Conservation (phyloP, 1,140 invertebrate genomes). For the Lycorma delicatula region DNA sequence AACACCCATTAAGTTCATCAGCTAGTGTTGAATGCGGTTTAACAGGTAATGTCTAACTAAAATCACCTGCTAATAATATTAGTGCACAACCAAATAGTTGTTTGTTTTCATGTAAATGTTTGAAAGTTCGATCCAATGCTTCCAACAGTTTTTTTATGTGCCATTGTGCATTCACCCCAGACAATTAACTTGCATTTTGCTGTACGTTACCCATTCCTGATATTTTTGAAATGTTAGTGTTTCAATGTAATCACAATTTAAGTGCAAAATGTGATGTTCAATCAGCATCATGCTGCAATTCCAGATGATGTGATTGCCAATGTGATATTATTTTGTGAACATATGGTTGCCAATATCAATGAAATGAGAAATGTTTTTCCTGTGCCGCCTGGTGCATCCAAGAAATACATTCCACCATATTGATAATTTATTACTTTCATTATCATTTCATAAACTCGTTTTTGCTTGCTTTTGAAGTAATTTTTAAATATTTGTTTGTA, state of each 20-base stretch:
- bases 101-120: slow-evolving; percentile 29
- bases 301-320: slow-evolving; percentile 39
- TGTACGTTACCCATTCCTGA: slow-evolving; percentile 22
- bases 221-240: slow-evolving; percentile 35
- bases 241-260: slow-evolving; percentile 36
- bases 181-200: slow-evolving; percentile 31
- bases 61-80: slow-evolving; percentile 31
- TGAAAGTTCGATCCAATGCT: slow-evolving; percentile 31
- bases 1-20: slow-evolving; percentile 38
- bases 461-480: slow-evolving; percentile 2
- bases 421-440: slow-evolving; percentile 9
- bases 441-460: slow-evolving; percentile 13
- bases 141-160: slow-evolving; percentile 29
- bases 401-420: slow-evolving; percentile 17
- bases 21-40: slow-evolving; percentile 36
- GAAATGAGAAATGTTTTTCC: slow-evolving; percentile 35
- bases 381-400: slow-evolving; percentile 31
- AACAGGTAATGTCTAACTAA: slow-evolving; percentile 32
- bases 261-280: slow-evolving; percentile 44
- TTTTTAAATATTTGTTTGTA: not conserved
- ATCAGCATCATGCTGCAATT: slow-evolving; percentile 40
- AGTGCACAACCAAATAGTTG: slow-evolving; percentile 30
- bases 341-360: slow-evolving; percentile 35
- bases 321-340: slow-evolving; percentile 34
- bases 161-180: slow-evolving; percentile 38